A percentile compares a stretch with the other conserved stretches of the same genome.
phyloP scores from a whole-genome alignment of 2,113 vertebrate species.

The Psittacula cyanocephala region DNA sequence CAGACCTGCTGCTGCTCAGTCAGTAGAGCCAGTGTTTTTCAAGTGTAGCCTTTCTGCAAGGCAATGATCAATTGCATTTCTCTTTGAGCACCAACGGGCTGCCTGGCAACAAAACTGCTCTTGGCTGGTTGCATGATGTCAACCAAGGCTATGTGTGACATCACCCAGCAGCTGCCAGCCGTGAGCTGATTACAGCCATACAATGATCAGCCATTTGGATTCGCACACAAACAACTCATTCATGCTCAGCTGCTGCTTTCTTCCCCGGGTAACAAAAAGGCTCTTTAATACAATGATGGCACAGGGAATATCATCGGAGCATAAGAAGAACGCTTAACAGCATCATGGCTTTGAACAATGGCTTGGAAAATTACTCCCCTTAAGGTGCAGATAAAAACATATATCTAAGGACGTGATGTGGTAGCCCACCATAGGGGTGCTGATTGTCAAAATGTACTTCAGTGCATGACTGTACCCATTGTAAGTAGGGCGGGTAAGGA shows the following conservation, averaged over 20 bases:
- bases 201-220: neutral
- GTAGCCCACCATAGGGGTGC: neutral
- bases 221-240: neutral
- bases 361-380: neutral
- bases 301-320: neutral
- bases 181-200: neutral
- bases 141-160: neutral
- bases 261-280: neutral
- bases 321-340: neutral
- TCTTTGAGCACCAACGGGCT: neutral
- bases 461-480: accelerated
- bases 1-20: neutral
- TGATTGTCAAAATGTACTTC: neutral
- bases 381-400: neutral
- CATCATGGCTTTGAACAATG: neutral
- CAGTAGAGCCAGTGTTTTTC: neutral
- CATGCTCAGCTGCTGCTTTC: conserved; percentile 29
- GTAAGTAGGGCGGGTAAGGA: neutral
- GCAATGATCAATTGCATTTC: neutral
- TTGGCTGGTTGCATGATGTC: neutral
- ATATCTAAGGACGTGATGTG: neutral
- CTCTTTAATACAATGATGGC: neutral
- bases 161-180: conserved; percentile 46
- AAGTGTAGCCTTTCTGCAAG: neutral
- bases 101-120: neutral